Conservation (phyloP, 2,888 invertebrate genomes). For the Drosophila formosana region DNA sequence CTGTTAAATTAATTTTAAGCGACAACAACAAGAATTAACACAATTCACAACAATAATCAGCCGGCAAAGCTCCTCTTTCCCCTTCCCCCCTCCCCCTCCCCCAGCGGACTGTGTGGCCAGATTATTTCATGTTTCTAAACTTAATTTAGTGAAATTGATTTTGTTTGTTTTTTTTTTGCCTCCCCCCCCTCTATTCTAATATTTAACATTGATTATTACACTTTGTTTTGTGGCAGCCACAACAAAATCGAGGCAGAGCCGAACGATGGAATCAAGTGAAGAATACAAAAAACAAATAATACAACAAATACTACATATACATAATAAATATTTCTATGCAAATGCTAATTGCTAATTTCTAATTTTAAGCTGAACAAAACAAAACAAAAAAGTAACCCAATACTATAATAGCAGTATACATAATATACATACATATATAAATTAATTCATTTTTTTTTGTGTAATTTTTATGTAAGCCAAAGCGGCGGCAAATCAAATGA, state of each 20-base stretch:
- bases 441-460: conserved; percentile 1
- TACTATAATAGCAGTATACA: conserved; percentile 2
- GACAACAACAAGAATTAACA: conserved; percentile 15
- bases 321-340: neutral
- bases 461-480: conserved; percentile 11
- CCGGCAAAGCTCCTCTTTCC: neutral
- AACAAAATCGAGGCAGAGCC: conserved; percentile 13
- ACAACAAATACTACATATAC: neutral
- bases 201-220: neutral
- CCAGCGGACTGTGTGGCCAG: neutral
- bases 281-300: neutral
- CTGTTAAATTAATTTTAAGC: conserved; percentile 71
- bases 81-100: neutral
- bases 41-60: conserved; percentile 24
- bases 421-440: neutral
- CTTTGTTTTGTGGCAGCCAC: conserved; percentile 9
- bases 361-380: conserved; percentile 8
- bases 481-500: neutral
- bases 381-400: neutral
- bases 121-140: conserved; percentile 10
- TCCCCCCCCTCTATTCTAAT: neutral
- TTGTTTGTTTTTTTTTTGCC: neutral
- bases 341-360: conserved; percentile 11
- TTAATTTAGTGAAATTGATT: conserved; percentile 29
- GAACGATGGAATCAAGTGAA: neutral